Evolutionary conservation across 2,888 invertebrate species (phyloP).

Genomic region (Microplitis manilae): DNA sequence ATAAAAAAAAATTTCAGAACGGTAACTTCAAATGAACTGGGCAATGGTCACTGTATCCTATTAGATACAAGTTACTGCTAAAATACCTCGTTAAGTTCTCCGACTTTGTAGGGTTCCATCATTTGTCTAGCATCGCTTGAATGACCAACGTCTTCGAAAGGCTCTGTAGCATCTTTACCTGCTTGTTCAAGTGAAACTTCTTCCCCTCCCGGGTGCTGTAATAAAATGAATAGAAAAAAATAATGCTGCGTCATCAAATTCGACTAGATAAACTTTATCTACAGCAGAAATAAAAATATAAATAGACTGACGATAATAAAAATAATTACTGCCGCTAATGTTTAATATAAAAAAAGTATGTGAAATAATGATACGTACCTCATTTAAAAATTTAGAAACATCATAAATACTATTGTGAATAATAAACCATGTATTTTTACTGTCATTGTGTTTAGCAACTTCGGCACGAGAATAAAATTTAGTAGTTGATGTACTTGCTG

Average conservation of each 20-base stretch:
- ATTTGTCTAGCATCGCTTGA: constrained; percentile 96
- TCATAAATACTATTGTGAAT: constrained; percentile 88
- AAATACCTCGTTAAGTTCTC: constrained; percentile 81
- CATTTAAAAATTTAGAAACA: constrained; percentile 83
- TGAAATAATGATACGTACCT: constrained; percentile 74
- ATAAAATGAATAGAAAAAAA: constrained; percentile 33
- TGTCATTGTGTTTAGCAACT: constrained; percentile 79
- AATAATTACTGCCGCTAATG: too few relatives aligned
- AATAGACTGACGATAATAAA: too few relatives aligned
- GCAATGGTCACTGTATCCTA: neutral
- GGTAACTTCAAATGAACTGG: too few relatives aligned
- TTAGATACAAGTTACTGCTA: neutral
- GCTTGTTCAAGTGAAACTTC: constrained; percentile 94
- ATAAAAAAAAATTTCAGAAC: too few relatives aligned
- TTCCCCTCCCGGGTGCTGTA: constrained; percentile 95
- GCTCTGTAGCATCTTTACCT: constrained; percentile 92
- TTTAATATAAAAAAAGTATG: neutral
- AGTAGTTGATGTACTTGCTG: constrained; percentile 47
- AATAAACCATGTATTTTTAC: constrained; percentile 79
- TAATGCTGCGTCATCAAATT: neutral
- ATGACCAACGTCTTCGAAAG: constrained; percentile 99
- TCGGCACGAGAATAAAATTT: constrained; percentile 76
- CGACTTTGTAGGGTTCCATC: constrained; percentile 93
- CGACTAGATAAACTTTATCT: neutral
- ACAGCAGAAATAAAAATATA: too few relatives aligned